These are phyloP conservation scores for Drosophila paramelanica DNA, from an alignment of 2,888 invertebrate species.

Conservation along the genomic window DNA sequence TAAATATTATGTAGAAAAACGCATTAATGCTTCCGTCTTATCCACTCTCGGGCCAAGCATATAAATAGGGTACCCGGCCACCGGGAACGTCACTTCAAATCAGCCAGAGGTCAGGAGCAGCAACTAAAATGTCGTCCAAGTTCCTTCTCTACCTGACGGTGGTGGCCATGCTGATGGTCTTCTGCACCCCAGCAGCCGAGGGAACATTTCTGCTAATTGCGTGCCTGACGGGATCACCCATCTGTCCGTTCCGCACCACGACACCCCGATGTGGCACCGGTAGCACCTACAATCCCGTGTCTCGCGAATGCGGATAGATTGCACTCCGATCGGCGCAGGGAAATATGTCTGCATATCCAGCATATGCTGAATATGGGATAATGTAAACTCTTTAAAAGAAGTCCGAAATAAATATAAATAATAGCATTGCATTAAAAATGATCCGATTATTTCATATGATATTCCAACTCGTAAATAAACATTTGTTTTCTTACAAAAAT, in stretches of 20 bases:
- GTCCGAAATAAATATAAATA: constrained; percentile 9
- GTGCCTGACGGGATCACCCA: constrained; percentile 11
- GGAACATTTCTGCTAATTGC: constrained; percentile 18
- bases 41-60: not conserved
- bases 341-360: not conserved
- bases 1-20: not conserved
- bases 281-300: not conserved
- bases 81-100: not conserved
- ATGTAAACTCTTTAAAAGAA: not conserved
- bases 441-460: not conserved
- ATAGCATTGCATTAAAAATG: not conserved
- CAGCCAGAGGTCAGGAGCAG: not conserved
- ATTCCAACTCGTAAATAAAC: not conserved
- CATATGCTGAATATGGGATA: not conserved
- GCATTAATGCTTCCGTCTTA: not conserved
- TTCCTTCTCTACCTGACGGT: constrained; percentile 13
- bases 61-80: constrained; percentile 13
- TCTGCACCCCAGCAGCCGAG: constrained; percentile 17
- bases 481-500: too few species aligned
- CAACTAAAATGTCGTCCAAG: constrained; percentile 16
- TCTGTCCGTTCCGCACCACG: constrained; percentile 14
- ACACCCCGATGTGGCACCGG: constrained; percentile 2
- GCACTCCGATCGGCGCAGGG: not conserved
- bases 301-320: constrained; percentile 12
- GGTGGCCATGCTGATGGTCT: constrained; percentile 16